Evolutionary conservation across 1,140 invertebrate genomes (phyloP).

Genomic region (Portunus trituberculatus): DNA sequence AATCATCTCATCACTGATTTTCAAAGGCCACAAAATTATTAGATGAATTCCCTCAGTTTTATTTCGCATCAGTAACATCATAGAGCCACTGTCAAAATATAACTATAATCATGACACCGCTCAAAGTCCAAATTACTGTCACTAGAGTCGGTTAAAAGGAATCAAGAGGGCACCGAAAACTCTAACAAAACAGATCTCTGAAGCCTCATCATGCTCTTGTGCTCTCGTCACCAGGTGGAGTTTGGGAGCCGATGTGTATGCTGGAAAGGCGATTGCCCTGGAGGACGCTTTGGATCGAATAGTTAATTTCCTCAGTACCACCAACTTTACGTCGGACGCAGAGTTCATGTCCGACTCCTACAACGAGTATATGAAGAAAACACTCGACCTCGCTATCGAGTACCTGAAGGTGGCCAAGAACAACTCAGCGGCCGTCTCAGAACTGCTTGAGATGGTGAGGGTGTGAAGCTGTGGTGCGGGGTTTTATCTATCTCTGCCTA

Average conservation of each 20-base stretch:
- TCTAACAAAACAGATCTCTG: no score
- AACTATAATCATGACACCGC: no score
- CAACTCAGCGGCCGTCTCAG: neutral
- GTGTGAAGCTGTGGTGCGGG: neutral
- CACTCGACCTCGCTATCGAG: neutral
- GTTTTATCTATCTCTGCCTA: no score
- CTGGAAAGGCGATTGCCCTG: neutral
- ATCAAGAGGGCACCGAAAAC: no score
- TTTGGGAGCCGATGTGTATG: neutral
- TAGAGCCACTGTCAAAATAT: no score
- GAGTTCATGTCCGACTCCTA: neutral
- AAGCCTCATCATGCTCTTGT: neutral
- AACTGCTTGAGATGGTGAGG: neutral
- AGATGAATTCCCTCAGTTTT: no score
- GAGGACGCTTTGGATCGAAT: neutral
- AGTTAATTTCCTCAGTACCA: neutral
- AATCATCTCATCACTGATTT: no score
- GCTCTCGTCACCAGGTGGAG: neutral
- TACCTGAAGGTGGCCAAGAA: neutral
- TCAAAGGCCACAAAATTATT: no score
- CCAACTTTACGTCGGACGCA: neutral
- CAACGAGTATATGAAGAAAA: neutral
- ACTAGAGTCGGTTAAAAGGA: no score
- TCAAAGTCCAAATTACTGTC: no score
- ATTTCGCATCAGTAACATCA: no score